These are phyloP conservation scores for Ptyas mucosa DNA, from an alignment of 2,113 vertebrate species.

Conservation along the genomic window DNA sequence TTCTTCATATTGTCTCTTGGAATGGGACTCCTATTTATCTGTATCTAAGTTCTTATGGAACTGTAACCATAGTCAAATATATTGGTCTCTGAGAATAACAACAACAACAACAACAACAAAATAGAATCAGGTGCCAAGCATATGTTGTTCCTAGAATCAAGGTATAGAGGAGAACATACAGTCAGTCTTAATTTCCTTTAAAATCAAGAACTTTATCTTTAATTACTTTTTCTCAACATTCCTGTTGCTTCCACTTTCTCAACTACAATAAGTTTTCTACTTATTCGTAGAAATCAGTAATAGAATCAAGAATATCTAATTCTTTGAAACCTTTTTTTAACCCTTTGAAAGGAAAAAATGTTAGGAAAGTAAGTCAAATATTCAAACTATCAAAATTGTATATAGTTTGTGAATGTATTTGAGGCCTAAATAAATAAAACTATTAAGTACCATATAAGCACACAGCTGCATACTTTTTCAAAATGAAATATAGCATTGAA, in stretches of 20 bases:
- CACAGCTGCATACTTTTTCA: background rate
- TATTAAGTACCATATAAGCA: background rate
- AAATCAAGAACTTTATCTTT: background rate
- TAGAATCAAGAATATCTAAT: background rate
- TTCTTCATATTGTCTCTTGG: background rate
- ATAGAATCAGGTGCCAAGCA: background rate
- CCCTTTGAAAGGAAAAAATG: background rate
- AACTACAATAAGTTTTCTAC: background rate
- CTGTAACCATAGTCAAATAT: background rate
- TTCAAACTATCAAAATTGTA: background rate
- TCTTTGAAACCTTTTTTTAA: background rate
- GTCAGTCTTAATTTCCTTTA: background rate
- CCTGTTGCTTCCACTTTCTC: background rate
- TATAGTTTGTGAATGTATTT: background rate
- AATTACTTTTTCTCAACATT: background rate
- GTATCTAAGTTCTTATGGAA: background rate
- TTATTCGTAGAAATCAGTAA: background rate
- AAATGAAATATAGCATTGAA: background rate
- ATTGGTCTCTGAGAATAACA: background rate
- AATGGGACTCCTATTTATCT: background rate
- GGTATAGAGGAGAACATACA: background rate
- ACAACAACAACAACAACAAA: background rate
- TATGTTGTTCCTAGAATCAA: background rate
- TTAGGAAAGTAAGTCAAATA: background rate
- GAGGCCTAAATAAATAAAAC: background rate